Conservation (phyloP, 2,113 vertebrate species). For the Harpagus bidentatus region DNA sequence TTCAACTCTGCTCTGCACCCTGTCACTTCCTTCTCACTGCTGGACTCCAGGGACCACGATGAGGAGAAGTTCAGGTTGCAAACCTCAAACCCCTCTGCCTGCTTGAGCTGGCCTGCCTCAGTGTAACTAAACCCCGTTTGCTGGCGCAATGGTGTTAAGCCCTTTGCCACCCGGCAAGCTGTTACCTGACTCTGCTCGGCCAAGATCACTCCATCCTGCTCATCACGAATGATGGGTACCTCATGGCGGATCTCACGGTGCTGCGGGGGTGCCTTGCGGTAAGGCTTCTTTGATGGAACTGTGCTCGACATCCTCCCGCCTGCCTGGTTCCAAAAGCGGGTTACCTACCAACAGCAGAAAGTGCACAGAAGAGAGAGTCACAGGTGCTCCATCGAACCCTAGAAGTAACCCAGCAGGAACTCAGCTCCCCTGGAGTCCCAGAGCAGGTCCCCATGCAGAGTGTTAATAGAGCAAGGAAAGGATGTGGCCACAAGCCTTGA, state of each 20-base stretch:
- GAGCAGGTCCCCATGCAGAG: constrained; percentile 42
- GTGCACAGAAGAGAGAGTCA: constrained; percentile 32
- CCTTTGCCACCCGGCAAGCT: constrained; percentile 23
- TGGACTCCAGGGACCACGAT: constrained; percentile 65
- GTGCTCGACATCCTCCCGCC: constrained; percentile 83
- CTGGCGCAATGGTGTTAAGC: constrained; percentile 53
- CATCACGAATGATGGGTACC: constrained; percentile 69
- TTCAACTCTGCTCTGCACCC: constrained; percentile 40
- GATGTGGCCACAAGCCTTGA: constrained; percentile 14
- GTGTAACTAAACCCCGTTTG: constrained; percentile 57
- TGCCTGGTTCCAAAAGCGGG: background rate
- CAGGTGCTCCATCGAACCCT: background rate
- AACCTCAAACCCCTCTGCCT: constrained; percentile 54
- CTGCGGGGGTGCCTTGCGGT: constrained; percentile 94
- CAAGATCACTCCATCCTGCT: constrained; percentile 73
- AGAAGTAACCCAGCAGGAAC: constrained; percentile 9
- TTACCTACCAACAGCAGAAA: constrained; percentile 62
- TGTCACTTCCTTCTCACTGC: constrained; percentile 72
- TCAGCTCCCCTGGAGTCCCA: background rate
- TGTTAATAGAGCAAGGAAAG: background rate
- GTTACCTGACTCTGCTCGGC: constrained; percentile 81
- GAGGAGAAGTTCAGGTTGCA: constrained; percentile 55
- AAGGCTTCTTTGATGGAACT: constrained; percentile 88
- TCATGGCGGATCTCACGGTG: constrained; percentile 88
- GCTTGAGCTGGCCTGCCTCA: constrained; percentile 48